Conservation (phyloP, 2,888 invertebrate species). For the Pseudoips prasinana region DNA sequence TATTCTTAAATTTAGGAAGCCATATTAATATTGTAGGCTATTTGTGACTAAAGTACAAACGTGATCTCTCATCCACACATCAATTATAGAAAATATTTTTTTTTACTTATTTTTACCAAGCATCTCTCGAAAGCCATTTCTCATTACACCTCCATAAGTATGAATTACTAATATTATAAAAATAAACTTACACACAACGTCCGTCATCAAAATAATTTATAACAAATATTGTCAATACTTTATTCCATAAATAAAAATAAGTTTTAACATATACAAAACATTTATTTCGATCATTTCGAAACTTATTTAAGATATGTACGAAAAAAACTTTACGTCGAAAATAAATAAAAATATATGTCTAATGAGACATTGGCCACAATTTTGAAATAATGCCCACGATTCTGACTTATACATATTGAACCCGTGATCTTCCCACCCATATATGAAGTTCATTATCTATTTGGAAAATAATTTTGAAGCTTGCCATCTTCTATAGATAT, state of each 20-base stretch:
- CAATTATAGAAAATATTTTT: constrained; percentile 19
- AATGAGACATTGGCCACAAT: constrained; percentile 6
- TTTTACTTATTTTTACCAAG: constrained; percentile 8
- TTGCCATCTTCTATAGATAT: too few species aligned
- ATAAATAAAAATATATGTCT: constrained; percentile 23
- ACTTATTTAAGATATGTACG: constrained; percentile 25
- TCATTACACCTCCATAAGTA: constrained; percentile 14
- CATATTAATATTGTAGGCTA: constrained; percentile 18
- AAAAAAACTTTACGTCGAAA: constrained; percentile 21
- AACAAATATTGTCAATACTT: constrained; percentile 24
- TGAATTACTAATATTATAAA: constrained; percentile 15
- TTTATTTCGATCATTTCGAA: constrained; percentile 7
- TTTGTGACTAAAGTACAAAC: constrained; percentile 29
- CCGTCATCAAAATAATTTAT: constrained; percentile 19
- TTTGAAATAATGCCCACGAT: too few species aligned
- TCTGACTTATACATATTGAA: too few species aligned
- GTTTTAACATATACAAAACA: constrained; percentile 8
- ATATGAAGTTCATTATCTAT: too few species aligned
- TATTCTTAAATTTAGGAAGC: constrained; percentile 21
- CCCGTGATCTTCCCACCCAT: too few species aligned
- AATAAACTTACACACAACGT: constrained; percentile 9
- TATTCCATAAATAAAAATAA: constrained; percentile 16
- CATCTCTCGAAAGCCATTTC: constrained; percentile 30
- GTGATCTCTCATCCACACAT: constrained; percentile 16
- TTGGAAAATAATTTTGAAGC: too few species aligned